Base-by-base conservation (phyloP, 2,888 invertebrate genomes). In the Cerastoderma edule region DNA sequence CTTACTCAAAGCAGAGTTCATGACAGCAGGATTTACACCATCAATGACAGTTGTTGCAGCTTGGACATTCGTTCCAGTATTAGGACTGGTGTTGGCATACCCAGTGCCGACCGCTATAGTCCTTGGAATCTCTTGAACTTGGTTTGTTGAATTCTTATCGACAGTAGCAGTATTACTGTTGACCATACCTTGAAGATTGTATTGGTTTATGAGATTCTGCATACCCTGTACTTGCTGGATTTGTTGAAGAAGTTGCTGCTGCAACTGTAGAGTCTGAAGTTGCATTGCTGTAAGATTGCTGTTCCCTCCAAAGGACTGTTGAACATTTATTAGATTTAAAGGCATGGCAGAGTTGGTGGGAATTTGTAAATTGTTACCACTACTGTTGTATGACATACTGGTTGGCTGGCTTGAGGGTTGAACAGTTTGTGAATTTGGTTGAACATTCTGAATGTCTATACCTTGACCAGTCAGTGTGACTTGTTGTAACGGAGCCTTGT, bases 201-300 rank as follows among this genome's bases (percentile, higher is more conserved):
- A 83, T 72, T 88, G 87, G 70, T 82, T 86, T 1, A 88, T 84
- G 22, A 88, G 79, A 39, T 80, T 80, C 74, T 87, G 88, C 88
- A 89, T 88, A 10, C 87, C 88, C 50, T 89, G 89, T 8, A 90
- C 82, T 60, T 89, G 89, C 71, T 89, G 90, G 27, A 88, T 83
- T 67, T 89, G 87, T 30, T 88, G 85, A 22, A 87, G 76, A 48
- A 89, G 78, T 53, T 88, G 87, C 56, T 89, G 89, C 65, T 87
- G 87, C 19, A 86, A 75, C 83, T 89, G 88, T 13, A 88, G 75
- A 6, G 87, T 87, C 64, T 89, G 89, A 32, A 88, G 70, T 76
- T 88, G 89, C 80, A 87, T 84, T 6, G 88, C 85, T 64, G 86
- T 88, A 54, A 88, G 73, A 76, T 87, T 85, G 67, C 78, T 85